Evolutionary conservation across 2,113 vertebrate species (phyloP), one percentile per base, ranked within the genome.

Genomic region (Crotalus tigris): DNA sequence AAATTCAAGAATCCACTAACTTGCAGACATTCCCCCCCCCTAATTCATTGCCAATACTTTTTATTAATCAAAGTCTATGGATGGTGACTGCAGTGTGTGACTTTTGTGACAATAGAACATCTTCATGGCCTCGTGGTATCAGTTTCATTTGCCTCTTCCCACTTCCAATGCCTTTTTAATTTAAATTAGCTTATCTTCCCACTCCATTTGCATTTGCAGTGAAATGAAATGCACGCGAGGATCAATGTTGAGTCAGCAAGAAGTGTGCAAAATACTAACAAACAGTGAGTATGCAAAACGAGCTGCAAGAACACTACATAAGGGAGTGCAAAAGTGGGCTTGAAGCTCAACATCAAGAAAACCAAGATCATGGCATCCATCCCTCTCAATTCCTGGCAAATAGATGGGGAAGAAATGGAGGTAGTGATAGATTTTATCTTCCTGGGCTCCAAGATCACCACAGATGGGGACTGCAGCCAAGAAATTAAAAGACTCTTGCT

Each of bases 221-320:
- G 86, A 93, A 85, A 61, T 0, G 0, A 9, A 95, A 17, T 1
- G 1, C 10, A 90, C 61, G 59, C 11, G 4, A 55, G 17, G 2
- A 2, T 21, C 8, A 85, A 51, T 49, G 75, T 90, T 94, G 93
- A 95, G 64, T 94, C 95, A 94, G 88, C 88, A 86, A 0, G 15
- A 33, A 81, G 39, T 81, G n/a, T 81, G 33, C n/a, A 39, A 0
- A 85, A 17, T 94, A 69, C 91, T 93, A 93, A 91, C 51, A 92
- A 87, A 91, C 75, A 3, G 46, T 0, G 0, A 92, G 88, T 91
- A 46, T 29, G 92, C 46, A 88, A 94, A 95, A 92, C 2, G 87
- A 5, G 23, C n/a, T 90, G 75, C 81, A 94, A 88, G 90, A 94
- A 93, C 93, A 95, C 91, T 61, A 86, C 49, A 51, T 17, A 75